phyloP scores from a whole-genome alignment of 2,113 vertebrate genomes.

The Podiceps cristatus region DNA sequence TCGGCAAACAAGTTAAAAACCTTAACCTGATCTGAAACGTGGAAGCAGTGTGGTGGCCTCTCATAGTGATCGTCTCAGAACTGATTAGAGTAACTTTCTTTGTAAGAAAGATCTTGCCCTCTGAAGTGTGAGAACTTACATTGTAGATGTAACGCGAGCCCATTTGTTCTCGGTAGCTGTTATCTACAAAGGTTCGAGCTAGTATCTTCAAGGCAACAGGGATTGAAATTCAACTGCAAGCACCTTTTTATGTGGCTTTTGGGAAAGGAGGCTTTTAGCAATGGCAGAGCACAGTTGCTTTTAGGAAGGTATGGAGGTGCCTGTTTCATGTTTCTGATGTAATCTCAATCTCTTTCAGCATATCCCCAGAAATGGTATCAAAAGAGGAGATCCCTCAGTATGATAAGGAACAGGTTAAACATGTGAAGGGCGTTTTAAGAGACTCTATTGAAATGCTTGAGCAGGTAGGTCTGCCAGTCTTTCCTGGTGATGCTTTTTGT shows the following conservation, averaged over 20 bases:
- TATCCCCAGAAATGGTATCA: slow-evolving; percentile 65
- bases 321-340: neutral
- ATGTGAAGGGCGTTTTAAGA: slow-evolving; percentile 87
- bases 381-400: slow-evolving; percentile 62
- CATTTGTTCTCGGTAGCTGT: neutral
- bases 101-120: neutral
- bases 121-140: neutral
- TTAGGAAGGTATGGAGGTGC: neutral
- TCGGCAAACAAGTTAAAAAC: neutral
- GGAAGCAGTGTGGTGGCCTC: neutral
- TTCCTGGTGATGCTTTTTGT: neutral
- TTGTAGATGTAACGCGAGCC: neutral
- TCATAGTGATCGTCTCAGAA: neutral
- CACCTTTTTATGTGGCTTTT: neutral
- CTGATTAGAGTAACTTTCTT: neutral
- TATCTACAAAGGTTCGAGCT: neutral
- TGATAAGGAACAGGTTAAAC: slow-evolving; percentile 69
- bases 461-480: slow-evolving; percentile 78
- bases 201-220: neutral
- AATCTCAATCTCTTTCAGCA: slow-evolving; percentile 66
- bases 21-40: neutral
- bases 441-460: slow-evolving; percentile 93
- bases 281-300: neutral
- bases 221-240: neutral
- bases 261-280: neutral